Base-by-base conservation (phyloP, 2,113 vertebrate genomes). In the Sprattus sprattus region DNA sequence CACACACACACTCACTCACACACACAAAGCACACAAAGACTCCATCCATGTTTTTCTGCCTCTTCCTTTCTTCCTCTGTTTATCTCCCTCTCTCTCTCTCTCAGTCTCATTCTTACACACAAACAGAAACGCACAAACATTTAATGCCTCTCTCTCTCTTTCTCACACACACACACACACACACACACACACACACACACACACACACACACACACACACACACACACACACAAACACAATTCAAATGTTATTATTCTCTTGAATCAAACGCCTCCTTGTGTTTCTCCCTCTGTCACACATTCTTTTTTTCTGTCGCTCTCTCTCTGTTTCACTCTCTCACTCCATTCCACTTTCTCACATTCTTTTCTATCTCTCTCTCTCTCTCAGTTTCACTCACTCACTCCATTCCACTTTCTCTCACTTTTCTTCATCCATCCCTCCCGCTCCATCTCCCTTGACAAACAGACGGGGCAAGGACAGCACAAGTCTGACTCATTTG, bases 401-500 rank as follows among this genome's bases (percentile, higher is more conserved):
- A 39, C 39, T 39, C 39, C 39, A 39, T 39, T 39, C 39, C 39
- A 39, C 39, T 60, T 20, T 86, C 52, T 28, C 18, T 83, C 49
- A 57, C 81, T 78, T 87, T 83, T 88, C 84, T 80, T 81, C 46
- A 22, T 54, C 8, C 50, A 1, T 39, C 39, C 39, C 46, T 84
- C 46, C 78, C 8, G 6, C 67, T 90, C 89, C 90, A 91, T 89
- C 92, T 91, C 89, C 92, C 89, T 87, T 92, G 71, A 78, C 71
- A 67, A 75, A 78, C 64, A 83, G 90, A 92, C 92, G 93, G 88
- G 91, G 88, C 93, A 94, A 95, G 93, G 93, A 92, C 94, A 91
- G 89, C 86, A 86, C 90, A 87, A 71, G 90, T 92, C 93, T 95
- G 93, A 94, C 90, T 94, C 93, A 95, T 90, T 85, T 91, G 92